Percentiles rank a stretch among this genome's conserved stretches.
phyloP scores from a whole-genome alignment of 2,888 invertebrate species.

The Xestia ashworthii region DNA sequence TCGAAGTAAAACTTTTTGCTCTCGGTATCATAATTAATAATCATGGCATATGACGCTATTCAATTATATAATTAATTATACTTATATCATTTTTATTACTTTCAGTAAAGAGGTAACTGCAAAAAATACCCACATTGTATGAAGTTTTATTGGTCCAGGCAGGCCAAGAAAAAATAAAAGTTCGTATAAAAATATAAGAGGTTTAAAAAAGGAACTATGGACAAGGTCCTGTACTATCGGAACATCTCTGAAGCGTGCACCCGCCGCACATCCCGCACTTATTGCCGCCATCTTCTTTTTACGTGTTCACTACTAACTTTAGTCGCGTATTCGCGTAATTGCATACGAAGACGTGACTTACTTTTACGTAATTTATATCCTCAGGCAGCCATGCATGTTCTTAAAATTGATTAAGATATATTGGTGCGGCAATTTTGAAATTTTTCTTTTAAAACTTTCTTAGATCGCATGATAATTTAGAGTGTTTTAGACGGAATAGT shows the following conservation, averaged over 20 bases:
- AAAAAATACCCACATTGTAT: background rate
- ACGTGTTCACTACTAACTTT: conserved; percentile 43
- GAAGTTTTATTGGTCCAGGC: conserved; percentile 7
- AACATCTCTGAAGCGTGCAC: conserved; percentile 52
- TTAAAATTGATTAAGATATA: conserved; percentile 42
- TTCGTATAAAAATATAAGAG: conserved; percentile 29
- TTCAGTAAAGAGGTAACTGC: background rate
- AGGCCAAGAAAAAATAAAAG: background rate
- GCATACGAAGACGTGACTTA: conserved; percentile 53
- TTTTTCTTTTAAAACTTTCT: background rate
- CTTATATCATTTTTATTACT: background rate
- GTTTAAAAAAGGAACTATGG: conserved; percentile 53
- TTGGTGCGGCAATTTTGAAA: background rate
- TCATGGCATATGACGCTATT: background rate
- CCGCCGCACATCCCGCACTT: conserved; percentile 50
- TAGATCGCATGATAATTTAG: background rate
- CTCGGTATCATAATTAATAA: background rate
- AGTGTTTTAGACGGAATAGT: background rate
- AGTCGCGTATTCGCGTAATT: conserved; percentile 60
- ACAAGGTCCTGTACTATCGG: conserved; percentile 51
- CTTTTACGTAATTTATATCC: conserved; percentile 44
- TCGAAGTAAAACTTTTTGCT: conserved; percentile 19
- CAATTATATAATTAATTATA: background rate
- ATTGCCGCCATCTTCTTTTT: conserved; percentile 55
- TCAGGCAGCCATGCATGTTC: background rate